phyloP scores from a whole-genome alignment of 2,797 vertebrate species.

The Babyrousa celebensis region DNA sequence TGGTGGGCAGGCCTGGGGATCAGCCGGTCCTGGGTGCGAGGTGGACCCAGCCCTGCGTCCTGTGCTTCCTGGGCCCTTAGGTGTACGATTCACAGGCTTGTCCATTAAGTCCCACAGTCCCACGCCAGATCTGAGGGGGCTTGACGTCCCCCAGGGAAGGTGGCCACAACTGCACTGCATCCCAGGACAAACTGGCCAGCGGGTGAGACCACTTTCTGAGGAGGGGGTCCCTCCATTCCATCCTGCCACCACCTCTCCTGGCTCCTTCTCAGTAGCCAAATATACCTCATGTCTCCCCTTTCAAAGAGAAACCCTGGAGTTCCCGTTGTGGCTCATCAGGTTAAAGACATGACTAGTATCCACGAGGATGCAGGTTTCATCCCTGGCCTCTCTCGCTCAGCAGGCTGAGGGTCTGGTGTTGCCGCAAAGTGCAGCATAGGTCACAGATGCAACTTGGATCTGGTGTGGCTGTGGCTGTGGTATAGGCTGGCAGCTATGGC shows the following conservation, averaged over 20 bases:
- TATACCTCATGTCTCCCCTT: neutral
- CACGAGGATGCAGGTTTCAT: no score
- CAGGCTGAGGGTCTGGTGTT: no score
- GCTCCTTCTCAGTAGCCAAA: neutral
- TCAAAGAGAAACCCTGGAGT: neutral
- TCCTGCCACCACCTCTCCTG: no score
- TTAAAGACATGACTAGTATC: no score
- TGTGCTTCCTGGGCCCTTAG: neutral
- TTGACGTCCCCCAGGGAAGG: neutral
- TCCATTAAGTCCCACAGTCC: no score
- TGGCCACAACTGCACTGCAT: neutral
- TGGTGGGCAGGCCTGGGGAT: neutral
- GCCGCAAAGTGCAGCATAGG: no score
- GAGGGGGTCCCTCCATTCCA: neutral
- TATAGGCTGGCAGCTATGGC: no score
- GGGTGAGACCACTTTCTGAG: neutral
- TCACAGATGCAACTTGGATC: no score
- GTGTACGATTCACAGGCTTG: rapidly evolving
- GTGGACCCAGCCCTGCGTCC: neutral
- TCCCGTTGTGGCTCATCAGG: no score
- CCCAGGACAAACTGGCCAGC: neutral
- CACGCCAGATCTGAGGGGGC: neutral
- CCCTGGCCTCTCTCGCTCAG: no score
- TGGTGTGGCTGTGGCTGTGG: no score
- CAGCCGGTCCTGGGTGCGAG: neutral